These are phyloP conservation scores for Strigamia crassipes DNA, from an alignment of 2,888 invertebrate species.

Conservation along the genomic window DNA sequence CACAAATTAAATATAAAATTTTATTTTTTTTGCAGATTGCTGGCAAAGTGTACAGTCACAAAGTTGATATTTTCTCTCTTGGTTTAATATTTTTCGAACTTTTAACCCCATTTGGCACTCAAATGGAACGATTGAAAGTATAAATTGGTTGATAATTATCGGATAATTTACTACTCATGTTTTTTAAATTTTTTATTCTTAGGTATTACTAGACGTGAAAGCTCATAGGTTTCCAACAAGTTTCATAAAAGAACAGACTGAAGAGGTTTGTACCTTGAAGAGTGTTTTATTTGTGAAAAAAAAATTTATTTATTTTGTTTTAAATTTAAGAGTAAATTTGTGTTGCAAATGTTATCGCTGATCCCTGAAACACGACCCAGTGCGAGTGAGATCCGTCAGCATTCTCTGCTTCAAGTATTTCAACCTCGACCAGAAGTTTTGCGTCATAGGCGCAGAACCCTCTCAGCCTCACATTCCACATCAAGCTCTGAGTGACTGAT, in stretches of 20 bases:
- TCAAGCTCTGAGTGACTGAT: slow-evolving; percentile 46
- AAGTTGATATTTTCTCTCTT: slow-evolving; percentile 93
- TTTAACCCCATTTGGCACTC: slow-evolving; percentile 84
- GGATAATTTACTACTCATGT: not conserved
- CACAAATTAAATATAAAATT: too few relatives aligned
- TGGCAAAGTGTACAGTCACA: slow-evolving; percentile 78
- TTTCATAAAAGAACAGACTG: slow-evolving; percentile 69
- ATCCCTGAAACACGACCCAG: slow-evolving; percentile 72
- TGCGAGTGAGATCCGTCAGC: slow-evolving; percentile 53
- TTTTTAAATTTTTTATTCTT: slow-evolving; percentile 34
- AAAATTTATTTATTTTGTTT: slow-evolving; percentile 22
- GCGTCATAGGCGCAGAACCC: slow-evolving; percentile 42
- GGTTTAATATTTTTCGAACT: slow-evolving; percentile 94
- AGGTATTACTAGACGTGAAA: slow-evolving; percentile 64
- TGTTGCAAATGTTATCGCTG: slow-evolving; percentile 76
- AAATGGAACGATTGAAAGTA: slow-evolving; percentile 81
- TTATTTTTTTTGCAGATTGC: slow-evolving; percentile 60
- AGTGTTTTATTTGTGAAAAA: not conserved
- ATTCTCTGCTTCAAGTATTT: slow-evolving; percentile 47
- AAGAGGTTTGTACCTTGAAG: slow-evolving; percentile 67
- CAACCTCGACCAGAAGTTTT: slow-evolving; percentile 47
- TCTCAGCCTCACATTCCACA: slow-evolving; percentile 48
- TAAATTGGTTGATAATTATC: not conserved
- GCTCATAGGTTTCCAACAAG: slow-evolving; percentile 70
- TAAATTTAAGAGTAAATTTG: slow-evolving; percentile 68